Evolutionary conservation across 2,797 vertebrate genomes (phyloP), one percentile per base, ranked within the genome.

Genomic region (Anguilla anguilla): DNA sequence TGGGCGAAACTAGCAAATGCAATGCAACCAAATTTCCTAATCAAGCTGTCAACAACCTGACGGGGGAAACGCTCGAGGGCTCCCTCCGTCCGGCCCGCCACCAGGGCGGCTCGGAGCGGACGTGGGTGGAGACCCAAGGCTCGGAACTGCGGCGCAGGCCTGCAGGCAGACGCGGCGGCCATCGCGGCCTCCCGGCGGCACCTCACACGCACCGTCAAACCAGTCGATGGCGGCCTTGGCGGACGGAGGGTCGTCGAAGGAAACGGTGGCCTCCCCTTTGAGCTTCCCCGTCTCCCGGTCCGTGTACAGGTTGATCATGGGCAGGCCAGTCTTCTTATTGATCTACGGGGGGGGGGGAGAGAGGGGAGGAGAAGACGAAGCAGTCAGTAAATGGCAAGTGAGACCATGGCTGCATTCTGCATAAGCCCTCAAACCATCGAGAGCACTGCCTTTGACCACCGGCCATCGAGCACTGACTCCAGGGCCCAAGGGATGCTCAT

Each of bases 231-330:
- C 97, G 0, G 97, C 98, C 88, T 98, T 98, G 69, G 98, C 97
- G 0, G 97, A 98, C 25, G 97, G 97, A 0, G 98, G 98, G 90
- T 98, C 97, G 64, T 98, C 97, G 46, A 98, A 98, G 43, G 97
- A 98, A 4, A 98, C 97, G 0, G 97, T 98, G 57, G 97, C 97
- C 87, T 98, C 98, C 3, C 97, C 98, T 91, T 98, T 98, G 89
- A 98, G 96, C 90, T 98, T 98, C 35, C 97, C 98, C 0, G 97
- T 97, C 91, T 98, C 97, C 3, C 98, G 92, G 93, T 98, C 97
- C 0, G 97, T 97, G 93, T 98, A 98, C 61, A 98, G 94, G 91
- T 98, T 98, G 88, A 98, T 98, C 97, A 98, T 98, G 19, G 98
- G 97, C 90, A 97, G 96, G 51, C 97, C 97, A 0, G 97, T 98